Base-by-base conservation (phyloP, 1,140 invertebrate genomes). In the Theocolax elegans region DNA sequence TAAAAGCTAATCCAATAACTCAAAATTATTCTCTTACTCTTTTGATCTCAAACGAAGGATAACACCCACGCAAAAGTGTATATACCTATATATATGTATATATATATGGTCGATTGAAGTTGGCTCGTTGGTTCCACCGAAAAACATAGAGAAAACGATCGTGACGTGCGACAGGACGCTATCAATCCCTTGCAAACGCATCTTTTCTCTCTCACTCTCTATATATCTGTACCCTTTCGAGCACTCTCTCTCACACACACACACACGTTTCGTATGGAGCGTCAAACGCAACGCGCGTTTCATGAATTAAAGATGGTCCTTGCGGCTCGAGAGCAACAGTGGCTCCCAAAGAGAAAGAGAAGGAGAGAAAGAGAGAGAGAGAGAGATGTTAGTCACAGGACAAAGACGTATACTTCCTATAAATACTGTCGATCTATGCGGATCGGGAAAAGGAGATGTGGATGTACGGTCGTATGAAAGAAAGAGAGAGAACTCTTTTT, bases 251-350 rank as follows among this genome's bases (percentile, higher is more conserved):
- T n/a, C n/a, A n/a, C n/a, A n/a, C n/a, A n/a, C n/a, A n/a, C n/a
- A n/a, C n/a, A n/a, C n/a, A n/a, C n/a, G n/a, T n/a, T n/a, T n/a
- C n/a, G n/a, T n/a, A n/a, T n/a, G n/a, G n/a, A n/a, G 44, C 62
- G 38, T 59, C 54, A 58, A 67, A 27, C 54, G 51, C 51, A 58
- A 44, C 10, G 21, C 15, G 25, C n/a, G 10, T 7, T 29, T 60
- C 67, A 68, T 68, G 58, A 68, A 68, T 68, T 68, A 68, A 60
- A 68, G 67, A 68, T 68, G 42, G 21, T 1, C 19, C 15, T n/a
- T 13, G 6, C n/a, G 17, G 48, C 48, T 3, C 49, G 49, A 21
- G 8, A 8, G 25, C 10, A 10, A 58, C 29, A n/a, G 38, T 9
- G 6, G 29, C 53, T 3, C 27, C 12, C 25, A 3, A 21, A 25